phyloP scores from a whole-genome alignment of 2,888 invertebrate genomes.

The Melipona beecheii region DNA sequence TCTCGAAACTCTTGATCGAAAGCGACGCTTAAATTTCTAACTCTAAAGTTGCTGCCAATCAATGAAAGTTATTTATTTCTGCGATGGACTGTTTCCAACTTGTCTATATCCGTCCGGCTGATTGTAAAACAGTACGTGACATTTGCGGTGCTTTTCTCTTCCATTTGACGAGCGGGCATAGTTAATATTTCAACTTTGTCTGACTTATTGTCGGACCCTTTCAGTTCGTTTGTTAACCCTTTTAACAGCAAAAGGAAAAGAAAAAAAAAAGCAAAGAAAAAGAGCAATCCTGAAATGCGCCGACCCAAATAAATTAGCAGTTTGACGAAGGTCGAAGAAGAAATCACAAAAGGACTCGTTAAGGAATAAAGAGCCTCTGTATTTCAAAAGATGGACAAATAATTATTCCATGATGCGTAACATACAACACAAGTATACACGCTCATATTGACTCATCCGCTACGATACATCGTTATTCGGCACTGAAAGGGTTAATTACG shows the following conservation, averaged over 20 bases:
- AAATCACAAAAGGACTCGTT: too few species aligned
- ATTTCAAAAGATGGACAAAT: too few species aligned
- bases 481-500: background rate
- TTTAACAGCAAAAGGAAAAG: too few species aligned
- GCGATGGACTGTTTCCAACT: slow-evolving; percentile 33
- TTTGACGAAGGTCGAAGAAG: too few species aligned
- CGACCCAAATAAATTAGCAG: too few species aligned
- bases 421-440: too few species aligned
- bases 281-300: too few species aligned
- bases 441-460: too few species aligned
- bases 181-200: background rate
- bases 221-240: background rate
- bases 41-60: slow-evolving; percentile 29
- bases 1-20: background rate
- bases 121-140: slow-evolving; percentile 4
- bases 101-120: background rate
- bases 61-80: slow-evolving; percentile 35
- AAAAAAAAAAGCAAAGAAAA: too few species aligned
- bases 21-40: slow-evolving; percentile 23
- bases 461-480: too few species aligned
- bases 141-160: background rate
- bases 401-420: too few species aligned
- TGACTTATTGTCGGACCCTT: background rate
- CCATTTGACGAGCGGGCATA: background rate
- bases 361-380: too few species aligned